phyloP scores from a whole-genome alignment of 1,140 invertebrate genomes.

The Eciton burchellii region DNA sequence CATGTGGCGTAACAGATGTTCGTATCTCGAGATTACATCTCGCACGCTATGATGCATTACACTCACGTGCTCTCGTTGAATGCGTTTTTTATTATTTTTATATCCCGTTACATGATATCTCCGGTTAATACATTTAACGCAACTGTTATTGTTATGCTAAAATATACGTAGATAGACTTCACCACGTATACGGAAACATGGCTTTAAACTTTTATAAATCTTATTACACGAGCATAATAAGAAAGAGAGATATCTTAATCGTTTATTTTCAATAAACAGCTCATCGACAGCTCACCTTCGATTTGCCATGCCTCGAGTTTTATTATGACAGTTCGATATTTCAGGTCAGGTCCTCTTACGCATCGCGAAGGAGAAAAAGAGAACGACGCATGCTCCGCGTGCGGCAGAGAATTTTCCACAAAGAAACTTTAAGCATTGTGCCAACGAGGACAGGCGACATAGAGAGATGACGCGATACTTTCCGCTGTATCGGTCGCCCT shows the following conservation, averaged over 20 bases:
- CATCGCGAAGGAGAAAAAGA: constrained; percentile 6
- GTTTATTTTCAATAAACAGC: neutral
- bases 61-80: neutral
- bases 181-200: neutral
- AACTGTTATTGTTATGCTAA: no score
- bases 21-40: neutral
- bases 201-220: constrained; percentile 4
- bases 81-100: constrained; percentile 9
- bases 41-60: neutral
- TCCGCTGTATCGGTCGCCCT: constrained; percentile 5
- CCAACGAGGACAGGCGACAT: neutral
- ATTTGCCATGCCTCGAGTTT: constrained; percentile 11
- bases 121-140: no score
- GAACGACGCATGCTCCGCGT: neutral
- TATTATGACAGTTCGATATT: constrained; percentile 7
- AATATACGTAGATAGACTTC: no score
- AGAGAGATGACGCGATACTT: constrained; percentile 23
- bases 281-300: neutral
- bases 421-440: constrained; percentile 20
- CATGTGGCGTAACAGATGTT: neutral
- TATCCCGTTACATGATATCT: neutral
- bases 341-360: neutral
- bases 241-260: neutral
- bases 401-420: constrained; percentile 26
- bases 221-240: neutral